These are phyloP conservation scores for Sesia apiformis DNA, from an alignment of 2,888 invertebrate genomes.

Conservation along the genomic window DNA sequence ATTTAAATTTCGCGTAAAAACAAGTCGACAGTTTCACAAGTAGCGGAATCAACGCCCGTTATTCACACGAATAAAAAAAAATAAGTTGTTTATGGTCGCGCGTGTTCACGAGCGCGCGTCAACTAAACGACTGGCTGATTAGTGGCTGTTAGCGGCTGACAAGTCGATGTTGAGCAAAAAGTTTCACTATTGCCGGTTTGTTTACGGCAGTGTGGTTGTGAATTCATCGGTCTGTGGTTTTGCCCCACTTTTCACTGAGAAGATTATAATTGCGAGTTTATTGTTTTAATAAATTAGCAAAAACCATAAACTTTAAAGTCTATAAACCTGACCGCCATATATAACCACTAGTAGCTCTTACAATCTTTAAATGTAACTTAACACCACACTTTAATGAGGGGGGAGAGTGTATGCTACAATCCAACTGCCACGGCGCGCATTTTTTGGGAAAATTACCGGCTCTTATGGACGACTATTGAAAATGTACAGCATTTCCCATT, in stretches of 20 bases:
- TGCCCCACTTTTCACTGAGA: conserved; percentile 2
- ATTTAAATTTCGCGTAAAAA: conserved; percentile 4
- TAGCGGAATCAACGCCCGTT: conserved; percentile 2
- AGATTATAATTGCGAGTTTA: too few species aligned
- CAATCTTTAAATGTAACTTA: too few species aligned
- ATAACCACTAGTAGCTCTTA: too few species aligned
- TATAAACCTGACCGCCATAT: too few species aligned
- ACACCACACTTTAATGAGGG: too few species aligned
- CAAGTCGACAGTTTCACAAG: conserved; percentile 7
- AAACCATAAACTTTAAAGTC: too few species aligned
- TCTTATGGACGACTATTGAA: too few species aligned
- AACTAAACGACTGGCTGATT: conserved; percentile 7
- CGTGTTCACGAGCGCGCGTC: conserved; percentile 3
- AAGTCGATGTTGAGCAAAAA: conserved; percentile 4
- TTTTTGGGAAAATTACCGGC: too few species aligned
- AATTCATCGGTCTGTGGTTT: background rate
- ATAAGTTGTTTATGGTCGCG: background rate
- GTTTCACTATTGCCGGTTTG: conserved; percentile 8
- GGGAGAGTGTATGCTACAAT: too few species aligned
- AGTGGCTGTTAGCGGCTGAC: background rate
- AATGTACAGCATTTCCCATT: too few species aligned
- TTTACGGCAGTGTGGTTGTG: conserved; percentile 4
- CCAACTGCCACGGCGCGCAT: too few species aligned
- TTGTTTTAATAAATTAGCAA: too few species aligned
- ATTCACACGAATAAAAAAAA: conserved; percentile 3